A percentile compares a stretch with the other conserved stretches of the same genome.
Conservation (phyloP, 2,797 vertebrate genomes). For the Enteromius trimaculatus region DNA sequence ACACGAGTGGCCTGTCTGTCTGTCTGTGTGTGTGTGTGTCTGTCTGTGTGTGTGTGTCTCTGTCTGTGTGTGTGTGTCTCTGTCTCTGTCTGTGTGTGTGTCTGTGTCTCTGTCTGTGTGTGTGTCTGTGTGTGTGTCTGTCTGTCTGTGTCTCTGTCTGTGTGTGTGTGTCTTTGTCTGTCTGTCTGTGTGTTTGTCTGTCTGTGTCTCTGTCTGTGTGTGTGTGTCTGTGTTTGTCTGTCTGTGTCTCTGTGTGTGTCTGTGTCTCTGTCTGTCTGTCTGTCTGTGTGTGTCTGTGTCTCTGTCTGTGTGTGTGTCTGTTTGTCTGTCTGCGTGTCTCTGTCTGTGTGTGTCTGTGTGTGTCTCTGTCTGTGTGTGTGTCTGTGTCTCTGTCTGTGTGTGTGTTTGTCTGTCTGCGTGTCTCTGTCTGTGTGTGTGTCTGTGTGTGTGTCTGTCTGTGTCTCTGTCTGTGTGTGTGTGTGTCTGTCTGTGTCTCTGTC, state of each 20-base stretch:
- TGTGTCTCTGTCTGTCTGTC: no score
- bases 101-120: neutral
- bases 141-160: no score
- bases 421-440: neutral
- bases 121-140: no score
- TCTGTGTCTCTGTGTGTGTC: no score
- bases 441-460: no score
- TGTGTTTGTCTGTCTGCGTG: accelerated
- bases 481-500: no score
- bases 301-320: neutral
- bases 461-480: neutral
- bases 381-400: neutral
- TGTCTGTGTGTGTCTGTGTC: neutral
- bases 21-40: neutral
- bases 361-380: no score
- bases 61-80: neutral
- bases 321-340: no score
- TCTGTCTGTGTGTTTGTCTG: no score
- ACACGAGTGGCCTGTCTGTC: conserved; percentile 17
- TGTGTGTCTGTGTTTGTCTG: no score
- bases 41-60: neutral
- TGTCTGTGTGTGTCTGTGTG: no score
- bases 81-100: accelerated
- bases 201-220: no score
- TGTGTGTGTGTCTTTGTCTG: neutral